Evolutionary conservation across 1,140 invertebrate species (phyloP), one percentile per base, ranked within the genome.

Genomic region (Tetramorium alpestre): DNA sequence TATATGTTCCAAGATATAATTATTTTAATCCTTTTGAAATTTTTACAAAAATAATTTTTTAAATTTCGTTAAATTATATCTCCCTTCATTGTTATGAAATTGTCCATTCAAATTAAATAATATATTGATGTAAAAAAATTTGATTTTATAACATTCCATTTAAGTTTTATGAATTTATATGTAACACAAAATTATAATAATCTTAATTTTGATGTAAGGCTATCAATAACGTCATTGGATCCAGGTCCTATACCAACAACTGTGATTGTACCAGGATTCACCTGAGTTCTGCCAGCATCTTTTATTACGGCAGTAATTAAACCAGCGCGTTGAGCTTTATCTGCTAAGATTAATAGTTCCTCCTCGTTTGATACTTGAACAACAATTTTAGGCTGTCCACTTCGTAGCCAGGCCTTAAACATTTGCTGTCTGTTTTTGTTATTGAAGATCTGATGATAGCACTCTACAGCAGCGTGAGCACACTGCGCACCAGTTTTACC

Each of bases 401-500:
- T 90, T 2, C 89, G 88, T 86, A 97, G 94, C 98, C 98, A 98
- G 8, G 94, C 89, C 69, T 96, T 95, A 2, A 97, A 93, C 33
- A 96, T 89, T 13, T 95, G 89, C 22, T 94, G 94, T 60, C 96
- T 94, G 5, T 93, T 94, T 72, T 95, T 91, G 47, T 75, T 87
- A 41, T 49, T 28, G 10, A 70, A 41, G 10, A 72, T 41, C 13
- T 86, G 69, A 90, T 97, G 96, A 91, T 96, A 97, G 90, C 97
- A 97, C 88, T 96, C 95, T 69, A 97, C 93, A 60, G 98, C 97
- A 33, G 98, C 98, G 95, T 98, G 98, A 44, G 97, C 96, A 95
- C 97, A 98, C 94, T 98, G 98, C 22, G 97, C 96, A n/a, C 97
- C 98, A 64, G 96, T 96, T 95, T 98, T 98, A 11, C 98, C 98